These are phyloP conservation scores for Melanaphis sacchari DNA, from an alignment of 1,140 invertebrate genomes.

Conservation along the genomic window DNA sequence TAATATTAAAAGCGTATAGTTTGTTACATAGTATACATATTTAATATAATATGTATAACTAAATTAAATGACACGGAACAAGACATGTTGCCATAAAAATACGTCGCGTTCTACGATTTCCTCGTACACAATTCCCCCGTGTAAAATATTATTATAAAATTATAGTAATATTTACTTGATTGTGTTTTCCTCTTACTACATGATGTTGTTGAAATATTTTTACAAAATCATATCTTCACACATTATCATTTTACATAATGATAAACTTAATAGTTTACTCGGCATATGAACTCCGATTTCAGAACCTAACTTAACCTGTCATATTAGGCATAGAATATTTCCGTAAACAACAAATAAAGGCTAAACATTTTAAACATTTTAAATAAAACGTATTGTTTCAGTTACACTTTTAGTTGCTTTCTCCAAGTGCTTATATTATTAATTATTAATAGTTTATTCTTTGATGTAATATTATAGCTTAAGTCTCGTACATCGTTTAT, in stretches of 20 bases:
- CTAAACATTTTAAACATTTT: background rate
- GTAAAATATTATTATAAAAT: background rate
- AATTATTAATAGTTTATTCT: background rate
- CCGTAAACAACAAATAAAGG: background rate
- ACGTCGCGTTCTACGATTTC: background rate
- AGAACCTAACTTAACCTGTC: no score
- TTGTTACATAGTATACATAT: background rate
- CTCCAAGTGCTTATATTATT: background rate
- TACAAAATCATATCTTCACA: background rate
- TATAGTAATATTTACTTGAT: background rate
- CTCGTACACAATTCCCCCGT: background rate
- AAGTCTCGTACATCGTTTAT: background rate
- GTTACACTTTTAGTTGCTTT: background rate
- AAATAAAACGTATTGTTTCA: background rate
- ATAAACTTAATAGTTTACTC: background rate
- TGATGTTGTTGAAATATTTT: background rate
- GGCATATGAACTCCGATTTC: background rate
- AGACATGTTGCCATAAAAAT: background rate
- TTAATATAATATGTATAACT: background rate
- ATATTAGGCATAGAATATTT: background rate
- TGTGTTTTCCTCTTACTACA: background rate
- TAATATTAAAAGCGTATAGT: background rate
- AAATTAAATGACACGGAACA: slow-evolving; percentile 4
- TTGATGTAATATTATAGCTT: background rate
- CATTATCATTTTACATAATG: background rate